Conservation (phyloP, 2,797 vertebrate species). For the Sparus aurata region DNA sequence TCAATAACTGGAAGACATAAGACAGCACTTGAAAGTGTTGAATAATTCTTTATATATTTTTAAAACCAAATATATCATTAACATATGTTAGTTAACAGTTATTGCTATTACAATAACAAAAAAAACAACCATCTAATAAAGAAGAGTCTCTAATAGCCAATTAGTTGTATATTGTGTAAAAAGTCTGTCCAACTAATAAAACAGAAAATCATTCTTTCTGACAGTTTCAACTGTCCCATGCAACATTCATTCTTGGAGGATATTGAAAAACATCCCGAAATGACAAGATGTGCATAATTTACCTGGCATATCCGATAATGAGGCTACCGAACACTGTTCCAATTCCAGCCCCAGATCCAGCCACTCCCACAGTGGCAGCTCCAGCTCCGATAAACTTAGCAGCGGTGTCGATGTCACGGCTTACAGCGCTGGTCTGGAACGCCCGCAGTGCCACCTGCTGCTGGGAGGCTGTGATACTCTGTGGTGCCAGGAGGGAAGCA, state of each 20-base stretch:
- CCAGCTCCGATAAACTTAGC: conserved; percentile 98
- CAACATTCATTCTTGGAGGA: not conserved
- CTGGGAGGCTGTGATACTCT: conserved; percentile 64
- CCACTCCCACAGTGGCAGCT: conserved; percentile 96
- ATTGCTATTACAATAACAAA: not conserved
- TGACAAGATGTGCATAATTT: conserved; percentile 20
- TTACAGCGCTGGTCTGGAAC: conserved; percentile 89
- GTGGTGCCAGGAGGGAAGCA: conserved; percentile 75
- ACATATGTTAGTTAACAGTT: not conserved
- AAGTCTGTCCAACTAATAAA: not conserved
- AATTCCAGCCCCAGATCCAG: conserved; percentile 96
- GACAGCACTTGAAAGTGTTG: not conserved
- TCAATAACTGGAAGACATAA: not conserved
- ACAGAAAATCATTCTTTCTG: not conserved
- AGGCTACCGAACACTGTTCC: conserved; percentile 98
- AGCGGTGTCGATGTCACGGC: conserved; percentile 95
- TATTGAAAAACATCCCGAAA: not conserved
- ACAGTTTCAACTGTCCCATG: not conserved
- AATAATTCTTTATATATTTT: not conserved
- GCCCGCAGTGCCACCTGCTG: conserved; percentile 83
- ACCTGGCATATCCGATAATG: conserved; percentile 98
- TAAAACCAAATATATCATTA: not conserved
- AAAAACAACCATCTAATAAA: not conserved
- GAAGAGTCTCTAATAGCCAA: not conserved
- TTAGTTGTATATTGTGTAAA: not conserved